phyloP scores from a whole-genome alignment of 2,888 invertebrate genomes.

The Meiosimyza decipiens region DNA sequence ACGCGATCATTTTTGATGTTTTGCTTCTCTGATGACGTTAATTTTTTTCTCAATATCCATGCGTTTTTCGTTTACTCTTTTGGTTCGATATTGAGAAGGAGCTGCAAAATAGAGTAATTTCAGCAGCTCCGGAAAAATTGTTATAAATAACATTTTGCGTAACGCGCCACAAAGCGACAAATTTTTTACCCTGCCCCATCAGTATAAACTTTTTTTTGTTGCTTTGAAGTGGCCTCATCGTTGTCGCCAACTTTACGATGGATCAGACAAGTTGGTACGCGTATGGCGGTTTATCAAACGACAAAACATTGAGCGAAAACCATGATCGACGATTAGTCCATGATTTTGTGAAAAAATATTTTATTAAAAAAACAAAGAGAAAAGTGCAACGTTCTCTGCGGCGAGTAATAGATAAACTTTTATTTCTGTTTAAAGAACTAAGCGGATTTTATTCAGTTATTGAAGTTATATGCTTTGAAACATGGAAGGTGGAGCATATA shows the following conservation, averaged over 20 bases:
- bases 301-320: too few species aligned
- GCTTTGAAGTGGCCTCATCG: not conserved
- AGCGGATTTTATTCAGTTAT: too few species aligned
- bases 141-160: slow-evolving; percentile 65
- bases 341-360: too few species aligned
- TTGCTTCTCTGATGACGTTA: not conserved
- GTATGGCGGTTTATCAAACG: too few species aligned
- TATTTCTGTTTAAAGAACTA: too few species aligned
- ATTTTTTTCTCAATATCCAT: not conserved
- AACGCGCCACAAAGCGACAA: slow-evolving; percentile 52
- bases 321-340: too few species aligned
- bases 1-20: not conserved
- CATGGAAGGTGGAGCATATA: too few species aligned
- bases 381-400: too few species aligned
- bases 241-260: not conserved
- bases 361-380: too few species aligned
- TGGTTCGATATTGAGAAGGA: not conserved
- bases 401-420: too few species aligned
- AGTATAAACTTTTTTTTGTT: slow-evolving; percentile 28
- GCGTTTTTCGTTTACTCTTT: not conserved
- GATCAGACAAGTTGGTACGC: too few species aligned
- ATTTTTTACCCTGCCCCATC: slow-evolving; percentile 27
- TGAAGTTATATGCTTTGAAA: too few species aligned
- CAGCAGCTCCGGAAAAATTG: slow-evolving; percentile 56
- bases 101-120: not conserved